phyloP scores from a whole-genome alignment of 2,888 invertebrate genomes.

The Calliopum simillimum region DNA sequence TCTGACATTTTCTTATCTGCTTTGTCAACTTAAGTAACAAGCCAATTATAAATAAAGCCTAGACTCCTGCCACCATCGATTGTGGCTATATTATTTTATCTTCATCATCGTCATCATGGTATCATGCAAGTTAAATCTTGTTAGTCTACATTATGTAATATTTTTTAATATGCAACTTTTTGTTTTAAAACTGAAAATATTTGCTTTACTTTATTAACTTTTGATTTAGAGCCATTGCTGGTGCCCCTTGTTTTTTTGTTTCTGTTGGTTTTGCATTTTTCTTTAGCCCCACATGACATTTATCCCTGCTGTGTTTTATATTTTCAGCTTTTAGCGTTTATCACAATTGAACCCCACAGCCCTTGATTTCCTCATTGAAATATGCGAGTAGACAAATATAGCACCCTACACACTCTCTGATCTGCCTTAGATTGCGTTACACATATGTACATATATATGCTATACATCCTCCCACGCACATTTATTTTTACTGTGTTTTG shows the following conservation, averaged over 20 bases:
- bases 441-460: no score
- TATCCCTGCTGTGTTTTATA: slow-evolving; percentile 52
- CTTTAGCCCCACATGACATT: slow-evolving; percentile 48
- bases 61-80: no score
- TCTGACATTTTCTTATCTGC: no score
- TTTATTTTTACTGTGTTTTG: no score
- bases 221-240: slow-evolving; percentile 55
- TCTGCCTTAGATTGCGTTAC: no score
- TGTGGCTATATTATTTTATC: no score
- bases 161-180: slow-evolving; percentile 23
- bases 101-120: no score
- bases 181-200: background rate
- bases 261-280: slow-evolving; percentile 9
- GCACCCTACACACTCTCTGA: no score
- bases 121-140: no score
- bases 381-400: background rate
- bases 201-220: slow-evolving; percentile 55
- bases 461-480: no score
- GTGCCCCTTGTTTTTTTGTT: slow-evolving; percentile 37
- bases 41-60: no score
- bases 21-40: no score
- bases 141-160: background rate
- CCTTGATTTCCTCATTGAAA: slow-evolving; percentile 1
- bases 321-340: slow-evolving; percentile 56
- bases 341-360: slow-evolving; percentile 55